Percentiles rank a stretch among this genome's conserved stretches.
Evolutionary conservation across 2,113 vertebrate genomes (phyloP).

Genomic region (Etia nguti): DNA sequence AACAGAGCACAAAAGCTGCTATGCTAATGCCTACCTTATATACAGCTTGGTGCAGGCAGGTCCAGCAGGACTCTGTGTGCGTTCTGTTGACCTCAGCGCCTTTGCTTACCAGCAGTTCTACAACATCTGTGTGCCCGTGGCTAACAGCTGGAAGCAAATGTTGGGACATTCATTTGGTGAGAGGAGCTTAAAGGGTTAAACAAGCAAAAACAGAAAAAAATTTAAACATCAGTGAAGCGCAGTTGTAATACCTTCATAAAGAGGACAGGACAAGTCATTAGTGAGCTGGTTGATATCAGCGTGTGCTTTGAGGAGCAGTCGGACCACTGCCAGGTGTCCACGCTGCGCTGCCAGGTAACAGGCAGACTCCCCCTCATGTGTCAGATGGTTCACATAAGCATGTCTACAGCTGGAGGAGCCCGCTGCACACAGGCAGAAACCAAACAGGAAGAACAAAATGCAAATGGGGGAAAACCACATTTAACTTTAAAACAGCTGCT

Average conservation of each 20-base stretch:
- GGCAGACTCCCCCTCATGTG: slow-evolving; percentile 81
- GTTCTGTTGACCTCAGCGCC: slow-evolving; percentile 80
- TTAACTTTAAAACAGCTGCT: background rate
- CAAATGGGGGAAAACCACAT: background rate
- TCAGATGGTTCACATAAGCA: slow-evolving; percentile 76
- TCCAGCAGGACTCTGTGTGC: slow-evolving; percentile 88
- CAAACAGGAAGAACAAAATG: background rate
- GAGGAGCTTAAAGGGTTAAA: background rate
- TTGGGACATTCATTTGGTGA: background rate
- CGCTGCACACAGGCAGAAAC: slow-evolving; percentile 30
- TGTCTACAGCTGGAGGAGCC: slow-evolving; percentile 21
- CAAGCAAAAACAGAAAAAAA: background rate
- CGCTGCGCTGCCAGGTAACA: slow-evolving; percentile 81
- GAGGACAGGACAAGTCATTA: slow-evolving; percentile 79
- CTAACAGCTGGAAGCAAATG: slow-evolving; percentile 73
- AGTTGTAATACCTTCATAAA: slow-evolving; percentile 82
- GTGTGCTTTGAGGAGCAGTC: slow-evolving; percentile 75
- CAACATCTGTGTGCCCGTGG: slow-evolving; percentile 66
- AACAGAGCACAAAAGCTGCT: background rate
- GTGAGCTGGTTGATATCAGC: slow-evolving; percentile 78
- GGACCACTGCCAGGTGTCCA: slow-evolving; percentile 72
- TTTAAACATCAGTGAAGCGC: background rate
- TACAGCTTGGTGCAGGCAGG: slow-evolving; percentile 88
- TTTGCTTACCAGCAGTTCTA: slow-evolving; percentile 73
- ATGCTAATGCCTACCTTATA: slow-evolving; percentile 55